phyloP scores from a whole-genome alignment of 2,888 invertebrate species.

The Agrotis segetum region DNA sequence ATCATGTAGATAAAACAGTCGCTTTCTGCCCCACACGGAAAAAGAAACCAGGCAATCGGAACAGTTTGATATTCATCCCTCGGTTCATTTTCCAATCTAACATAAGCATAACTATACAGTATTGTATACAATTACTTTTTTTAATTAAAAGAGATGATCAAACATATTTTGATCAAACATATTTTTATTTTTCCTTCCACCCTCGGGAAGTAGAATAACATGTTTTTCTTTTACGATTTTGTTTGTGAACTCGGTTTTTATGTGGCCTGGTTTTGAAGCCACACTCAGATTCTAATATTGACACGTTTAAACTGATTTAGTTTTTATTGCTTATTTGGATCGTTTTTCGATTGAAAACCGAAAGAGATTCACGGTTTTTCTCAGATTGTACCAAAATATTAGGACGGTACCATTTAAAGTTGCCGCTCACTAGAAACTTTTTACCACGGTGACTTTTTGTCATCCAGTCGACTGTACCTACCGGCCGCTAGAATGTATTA shows the following conservation, averaged over 20 bases:
- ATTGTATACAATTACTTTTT: neutral
- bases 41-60: too few relatives aligned
- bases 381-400: neutral
- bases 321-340: neutral
- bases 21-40: too few relatives aligned
- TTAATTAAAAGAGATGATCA: neutral
- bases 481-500: too few relatives aligned
- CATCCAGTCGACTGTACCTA: too few relatives aligned
- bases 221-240: slow-evolving; percentile 32
- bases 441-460: too few relatives aligned
- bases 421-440: too few relatives aligned
- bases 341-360: neutral
- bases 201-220: neutral
- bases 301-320: neutral
- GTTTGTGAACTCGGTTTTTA: slow-evolving; percentile 26
- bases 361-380: too few relatives aligned
- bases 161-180: slow-evolving; percentile 13
- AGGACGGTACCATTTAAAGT: too few relatives aligned
- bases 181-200: neutral
- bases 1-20: too few relatives aligned
- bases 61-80: too few relatives aligned
- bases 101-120: neutral
- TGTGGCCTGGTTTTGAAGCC: slow-evolving; percentile 4
- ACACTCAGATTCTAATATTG: neutral
- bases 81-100: slow-evolving; percentile 1